Conservation (phyloP, 2,888 invertebrate species). For the Leptarthrus brevirostris region DNA sequence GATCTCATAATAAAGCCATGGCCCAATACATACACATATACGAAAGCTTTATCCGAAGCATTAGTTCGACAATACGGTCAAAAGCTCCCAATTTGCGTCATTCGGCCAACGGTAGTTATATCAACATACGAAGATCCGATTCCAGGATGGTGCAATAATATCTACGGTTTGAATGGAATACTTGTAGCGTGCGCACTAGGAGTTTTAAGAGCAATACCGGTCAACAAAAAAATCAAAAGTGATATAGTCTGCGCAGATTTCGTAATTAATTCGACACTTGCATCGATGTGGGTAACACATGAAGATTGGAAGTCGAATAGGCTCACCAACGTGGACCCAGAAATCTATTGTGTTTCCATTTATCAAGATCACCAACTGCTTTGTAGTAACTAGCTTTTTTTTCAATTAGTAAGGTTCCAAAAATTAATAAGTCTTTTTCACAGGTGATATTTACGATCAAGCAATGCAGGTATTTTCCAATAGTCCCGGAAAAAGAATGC, state of each 20-base stretch:
- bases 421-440: too few relatives aligned
- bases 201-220: constrained; percentile 55
- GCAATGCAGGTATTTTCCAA: constrained; percentile 20
- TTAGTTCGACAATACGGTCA: constrained; percentile 56
- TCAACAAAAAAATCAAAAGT: constrained; percentile 42
- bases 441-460: constrained; percentile 49
- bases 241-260: constrained; percentile 59
- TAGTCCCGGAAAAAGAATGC: constrained; percentile 49
- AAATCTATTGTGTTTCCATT: constrained; percentile 55
- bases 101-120: constrained; percentile 58
- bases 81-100: constrained; percentile 56
- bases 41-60: constrained; percentile 58
- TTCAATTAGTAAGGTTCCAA: neutral
- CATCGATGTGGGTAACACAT: constrained; percentile 58
- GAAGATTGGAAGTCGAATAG: too few relatives aligned
- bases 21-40: constrained; percentile 59
- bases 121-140: constrained; percentile 58
- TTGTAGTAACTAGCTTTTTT: constrained; percentile 51
- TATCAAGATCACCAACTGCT: too few relatives aligned
- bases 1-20: constrained; percentile 57
- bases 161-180: constrained; percentile 57
- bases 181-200: constrained; percentile 56
- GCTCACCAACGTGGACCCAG: constrained; percentile 49
- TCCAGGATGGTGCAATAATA: constrained; percentile 57
- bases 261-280: constrained; percentile 58